phyloP scores from a whole-genome alignment of 1,140 invertebrate species.

The Pogonognathellus flavescens region DNA sequence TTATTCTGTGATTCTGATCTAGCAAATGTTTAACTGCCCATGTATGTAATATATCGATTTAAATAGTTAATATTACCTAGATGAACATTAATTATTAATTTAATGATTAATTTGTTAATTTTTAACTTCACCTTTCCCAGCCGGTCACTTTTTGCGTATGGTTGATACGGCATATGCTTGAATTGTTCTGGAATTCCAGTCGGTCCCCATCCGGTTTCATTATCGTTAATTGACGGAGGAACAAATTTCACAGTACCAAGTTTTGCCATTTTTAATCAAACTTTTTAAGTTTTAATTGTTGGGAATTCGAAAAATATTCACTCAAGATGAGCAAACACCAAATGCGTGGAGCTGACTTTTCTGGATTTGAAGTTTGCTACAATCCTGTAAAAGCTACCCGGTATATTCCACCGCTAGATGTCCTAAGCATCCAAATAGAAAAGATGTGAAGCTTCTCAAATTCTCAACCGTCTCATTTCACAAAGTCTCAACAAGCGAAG shows the following conservation, averaged over 20 bases:
- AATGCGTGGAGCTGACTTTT: not conserved
- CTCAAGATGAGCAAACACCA: not conserved
- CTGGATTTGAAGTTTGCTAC: not conserved
- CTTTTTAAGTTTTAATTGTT: not conserved
- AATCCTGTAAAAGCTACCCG: not conserved
- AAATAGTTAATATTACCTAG: too few species aligned
- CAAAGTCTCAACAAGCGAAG: too few species aligned
- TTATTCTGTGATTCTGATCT: too few species aligned
- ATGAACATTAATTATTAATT: too few species aligned
- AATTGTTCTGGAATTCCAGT: conserved; percentile 94
- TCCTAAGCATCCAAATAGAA: too few species aligned
- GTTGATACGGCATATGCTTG: conserved; percentile 98
- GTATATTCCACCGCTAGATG: too few species aligned
- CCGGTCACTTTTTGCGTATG: conserved; percentile 96
- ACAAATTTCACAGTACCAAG: conserved; percentile 73
- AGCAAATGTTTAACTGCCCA: too few species aligned
- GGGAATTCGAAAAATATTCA: not conserved
- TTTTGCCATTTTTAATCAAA: conserved; percentile 60
- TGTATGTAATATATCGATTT: too few species aligned
- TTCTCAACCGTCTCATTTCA: too few species aligned
- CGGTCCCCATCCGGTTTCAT: conserved; percentile 94
- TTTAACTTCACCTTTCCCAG: conserved; percentile 87
- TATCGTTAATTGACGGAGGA: conserved; percentile 86
- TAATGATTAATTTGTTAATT: too few species aligned
- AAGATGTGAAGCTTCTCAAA: too few species aligned